Evolutionary conservation across 2,888 invertebrate genomes (phyloP), one percentile per base, ranked within the genome.

Genomic region (Matsumyia berberina): DNA sequence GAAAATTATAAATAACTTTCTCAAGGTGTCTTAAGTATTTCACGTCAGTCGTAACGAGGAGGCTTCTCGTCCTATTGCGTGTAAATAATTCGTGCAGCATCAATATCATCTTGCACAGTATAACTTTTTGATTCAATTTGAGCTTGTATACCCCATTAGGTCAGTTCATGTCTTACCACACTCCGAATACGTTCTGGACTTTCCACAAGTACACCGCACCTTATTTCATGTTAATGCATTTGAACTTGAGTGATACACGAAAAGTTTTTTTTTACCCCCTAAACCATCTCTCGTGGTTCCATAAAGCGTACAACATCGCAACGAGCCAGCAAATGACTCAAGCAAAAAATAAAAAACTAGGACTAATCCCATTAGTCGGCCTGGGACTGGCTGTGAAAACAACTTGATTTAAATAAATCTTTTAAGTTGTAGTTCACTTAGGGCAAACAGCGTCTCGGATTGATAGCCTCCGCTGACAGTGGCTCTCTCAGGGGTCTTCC

Each of bases 331-430:
- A 24, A 39, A 24, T n/a, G 8, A 44, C 5, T 17, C 8, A 17
- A 8, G 8, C 5, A 33, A 49, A 19, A 9, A 8, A 42, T 31
- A 19, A 19, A 55, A 69, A 55, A 31, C 9, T 35, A n/a, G 55
- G 19, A 12, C 35, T 55, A 69, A 44, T 69, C 55, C 69, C 33
- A 24, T 55, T 33, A 57, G 55, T 55, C 6, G 62, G 15, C 5
- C 39, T 53, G 19, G 19, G 24, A 19, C 69, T 55, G 9, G 2
- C 2, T 9, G 33, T 49, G 4, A 35, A 29, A 12, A 29, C 9
- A 66, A 66, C 0, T 24, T 39, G 15, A 69, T 33, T 44, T 55
- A 39, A 42, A 11, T 51, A 51, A 51, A 66, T 24, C 62, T 17
- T 15, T 46, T 62, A 5, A 62, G 8, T 60, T 60, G 11, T 29